Evolutionary conservation across 2,888 invertebrate genomes (phyloP).

Genomic region (Lasioglossum pauxillum): DNA sequence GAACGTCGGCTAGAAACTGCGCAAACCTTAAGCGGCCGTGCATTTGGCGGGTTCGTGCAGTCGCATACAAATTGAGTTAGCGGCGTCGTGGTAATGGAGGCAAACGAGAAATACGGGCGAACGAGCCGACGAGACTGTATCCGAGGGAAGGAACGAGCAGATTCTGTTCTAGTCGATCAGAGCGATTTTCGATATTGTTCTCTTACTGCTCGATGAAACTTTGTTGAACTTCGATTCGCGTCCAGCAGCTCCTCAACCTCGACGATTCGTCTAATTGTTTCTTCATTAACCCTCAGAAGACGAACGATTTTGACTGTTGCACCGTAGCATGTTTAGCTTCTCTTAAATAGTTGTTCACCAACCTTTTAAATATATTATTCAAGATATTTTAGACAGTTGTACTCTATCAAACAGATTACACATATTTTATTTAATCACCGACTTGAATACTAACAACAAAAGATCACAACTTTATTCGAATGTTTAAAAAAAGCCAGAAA

Average conservation of each 20-base stretch:
- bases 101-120: conserved; percentile 49
- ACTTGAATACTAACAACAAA: no score
- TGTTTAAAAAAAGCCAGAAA: background rate
- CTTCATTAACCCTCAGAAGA: background rate
- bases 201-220: background rate
- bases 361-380: no score
- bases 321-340: background rate
- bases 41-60: conserved; percentile 80
- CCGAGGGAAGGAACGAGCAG: background rate
- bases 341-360: background rate
- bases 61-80: conserved; percentile 83
- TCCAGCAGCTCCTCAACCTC: background rate
- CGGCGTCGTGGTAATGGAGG: conserved; percentile 78
- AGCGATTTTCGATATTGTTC: conserved; percentile 2
- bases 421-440: no score
- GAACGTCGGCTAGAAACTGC: conserved; percentile 69
- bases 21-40: conserved; percentile 78
- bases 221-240: background rate
- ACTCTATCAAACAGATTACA: no score
- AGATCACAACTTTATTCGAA: background rate
- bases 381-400: no score
- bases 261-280: background rate
- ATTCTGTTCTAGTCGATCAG: background rate
- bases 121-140: conserved; percentile 20
- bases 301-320: background rate